phyloP scores from a whole-genome alignment of 64 coral and sea anemone species.

The Platygyra sinensis region DNA sequence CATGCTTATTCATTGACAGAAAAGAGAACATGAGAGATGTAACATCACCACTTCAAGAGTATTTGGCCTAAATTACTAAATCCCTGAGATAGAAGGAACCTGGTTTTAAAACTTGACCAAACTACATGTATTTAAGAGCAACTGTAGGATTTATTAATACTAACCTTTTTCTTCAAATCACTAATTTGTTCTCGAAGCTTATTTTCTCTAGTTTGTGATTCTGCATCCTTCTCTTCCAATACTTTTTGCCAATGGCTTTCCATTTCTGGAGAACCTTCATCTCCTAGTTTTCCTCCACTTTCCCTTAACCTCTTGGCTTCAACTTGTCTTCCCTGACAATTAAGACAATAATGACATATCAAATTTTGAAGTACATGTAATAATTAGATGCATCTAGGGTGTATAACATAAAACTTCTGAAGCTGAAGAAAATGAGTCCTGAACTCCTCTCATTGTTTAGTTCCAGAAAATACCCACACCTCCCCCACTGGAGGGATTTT shows the following conservation, averaged over 20 bases:
- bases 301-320: slow-evolving; percentile 15
- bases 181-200: slow-evolving; percentile 48
- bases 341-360: not conserved
- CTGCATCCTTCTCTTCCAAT: not conserved
- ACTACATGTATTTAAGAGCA: not conserved
- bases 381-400: not conserved
- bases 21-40: too few relatives aligned
- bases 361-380: not conserved
- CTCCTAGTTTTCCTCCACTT: slow-evolving; percentile 7
- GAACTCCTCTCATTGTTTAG: too few relatives aligned
- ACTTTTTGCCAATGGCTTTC: slow-evolving; percentile 3
- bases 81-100: too few relatives aligned
- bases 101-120: too few relatives aligned
- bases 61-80: too few relatives aligned
- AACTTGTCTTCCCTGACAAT: slow-evolving; percentile 11
- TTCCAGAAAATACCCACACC: too few relatives aligned
- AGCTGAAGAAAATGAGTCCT: too few relatives aligned
- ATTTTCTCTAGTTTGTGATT: slow-evolving; percentile 39
- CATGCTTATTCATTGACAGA: too few relatives aligned
- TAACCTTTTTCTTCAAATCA: slow-evolving; percentile 48
- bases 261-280: slow-evolving; percentile 21
- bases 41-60: too few relatives aligned
- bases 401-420: too few relatives aligned
- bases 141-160: not conserved
- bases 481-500: too few relatives aligned